Evolutionary conservation across 2,888 invertebrate species (phyloP), one percentile per base, ranked within the genome.

Genomic region (Harpagoxenus sublaevis): DNA sequence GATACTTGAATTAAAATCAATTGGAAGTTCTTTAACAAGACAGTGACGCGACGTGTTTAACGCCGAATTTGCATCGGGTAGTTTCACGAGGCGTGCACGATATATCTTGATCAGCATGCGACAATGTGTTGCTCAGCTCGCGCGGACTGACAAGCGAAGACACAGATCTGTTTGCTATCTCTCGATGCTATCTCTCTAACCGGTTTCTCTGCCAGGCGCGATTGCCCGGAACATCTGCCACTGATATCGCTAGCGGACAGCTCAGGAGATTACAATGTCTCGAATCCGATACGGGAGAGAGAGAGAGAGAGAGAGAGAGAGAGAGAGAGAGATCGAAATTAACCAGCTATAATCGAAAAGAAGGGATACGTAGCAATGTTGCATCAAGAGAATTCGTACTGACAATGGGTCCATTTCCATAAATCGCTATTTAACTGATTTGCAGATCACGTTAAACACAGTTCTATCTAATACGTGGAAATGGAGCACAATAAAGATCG

Each of bases 261-360:
- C 79, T 81, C 71, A 81, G 79, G 79, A 81, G 79, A 81, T 81
- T 81, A 60, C 79, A 60, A 81, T 81, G 71, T 81, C 79, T 81
- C 79, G 48, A 71, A 48, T 71, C 79, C 60, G 71, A 81, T 81
- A 81, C 12, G 48, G 0, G 23, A 8, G 53, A 71, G 63, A 63
- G 74, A n/a, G 57, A 48, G 57, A 45, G 23, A 8, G 53, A 71
- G 63, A 63, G 74, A n/a, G 57, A 48, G 57, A 45, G n/a, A 23
- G 23, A 8, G 53, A 71, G 63, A 63, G 74, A n/a, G 57, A 48
- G 57, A 45, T 81, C 60, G 60, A 39, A 71, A 81, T 81, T 81
- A 81, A 70, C 70, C 39, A n/a, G 48, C 28, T 71, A 39, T 71
- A 81, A 71, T 70, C 71, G 79, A 81, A 70, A 79, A n/a, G n/a